Evolutionary conservation across 2,797 vertebrate genomes (phyloP).

Genomic region (Vultur gryphus): DNA sequence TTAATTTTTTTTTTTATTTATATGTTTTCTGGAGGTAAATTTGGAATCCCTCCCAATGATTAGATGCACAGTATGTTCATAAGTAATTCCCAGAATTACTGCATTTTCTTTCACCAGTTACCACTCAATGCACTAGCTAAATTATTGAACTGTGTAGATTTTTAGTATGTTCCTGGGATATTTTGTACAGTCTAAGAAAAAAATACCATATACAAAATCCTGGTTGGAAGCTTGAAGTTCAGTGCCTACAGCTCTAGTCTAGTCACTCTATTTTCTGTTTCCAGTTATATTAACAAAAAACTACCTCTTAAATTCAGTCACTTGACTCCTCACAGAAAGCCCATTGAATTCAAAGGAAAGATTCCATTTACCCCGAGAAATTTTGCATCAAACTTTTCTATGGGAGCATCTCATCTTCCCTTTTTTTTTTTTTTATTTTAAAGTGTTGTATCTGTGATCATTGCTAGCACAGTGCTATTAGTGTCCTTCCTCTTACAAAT

Average conservation of each 20-base stretch:
- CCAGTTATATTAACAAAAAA: background rate
- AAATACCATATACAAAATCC: background rate
- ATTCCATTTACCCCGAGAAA: background rate
- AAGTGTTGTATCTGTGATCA: background rate
- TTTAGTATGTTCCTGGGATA: background rate
- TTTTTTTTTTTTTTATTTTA: background rate
- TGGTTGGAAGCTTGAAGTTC: background rate
- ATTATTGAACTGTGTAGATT: background rate
- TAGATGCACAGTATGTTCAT: background rate
- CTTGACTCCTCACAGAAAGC: background rate
- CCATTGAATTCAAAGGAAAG: background rate
- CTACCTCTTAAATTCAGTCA: background rate
- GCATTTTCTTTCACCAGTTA: background rate
- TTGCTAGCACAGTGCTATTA: background rate
- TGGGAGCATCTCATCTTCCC: background rate
- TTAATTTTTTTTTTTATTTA: background rate
- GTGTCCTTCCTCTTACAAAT: background rate
- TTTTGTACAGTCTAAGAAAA: background rate
- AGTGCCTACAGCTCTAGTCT: background rate
- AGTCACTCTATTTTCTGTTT: background rate
- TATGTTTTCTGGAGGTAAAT: background rate
- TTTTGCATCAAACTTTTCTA: background rate
- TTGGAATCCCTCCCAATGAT: background rate
- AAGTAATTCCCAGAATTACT: background rate
- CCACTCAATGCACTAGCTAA: background rate